phyloP scores from a whole-genome alignment of 2,888 invertebrate species.

The Pediacus dermestoides region DNA sequence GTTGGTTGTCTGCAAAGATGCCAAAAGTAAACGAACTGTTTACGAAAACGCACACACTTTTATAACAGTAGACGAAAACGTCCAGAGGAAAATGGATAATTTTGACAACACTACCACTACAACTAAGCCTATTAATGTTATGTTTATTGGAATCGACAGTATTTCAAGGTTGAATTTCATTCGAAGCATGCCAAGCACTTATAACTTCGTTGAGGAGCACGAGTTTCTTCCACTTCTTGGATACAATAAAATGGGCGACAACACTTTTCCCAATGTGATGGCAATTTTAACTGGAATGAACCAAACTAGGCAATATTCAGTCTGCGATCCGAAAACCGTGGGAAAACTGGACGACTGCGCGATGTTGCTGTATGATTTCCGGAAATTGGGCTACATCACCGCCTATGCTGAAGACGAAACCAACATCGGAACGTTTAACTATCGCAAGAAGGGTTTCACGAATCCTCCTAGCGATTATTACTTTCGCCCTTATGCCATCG shows the following conservation, averaged over 20 bases:
- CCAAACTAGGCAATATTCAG: constrained; percentile 47
- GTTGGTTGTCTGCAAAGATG: constrained; percentile 52
- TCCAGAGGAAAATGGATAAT: constrained; percentile 26
- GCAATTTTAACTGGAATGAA: constrained; percentile 68
- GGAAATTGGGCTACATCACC: constrained; percentile 68
- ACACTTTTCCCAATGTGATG: constrained; percentile 86
- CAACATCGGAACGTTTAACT: constrained; percentile 70
- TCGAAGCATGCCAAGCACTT: constrained; percentile 72
- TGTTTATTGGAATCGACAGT: constrained; percentile 81
- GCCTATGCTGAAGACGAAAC: constrained; percentile 76
- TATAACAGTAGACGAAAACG: constrained; percentile 32
- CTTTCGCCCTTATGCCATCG: constrained; percentile 66
- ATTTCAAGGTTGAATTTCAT: constrained; percentile 75
- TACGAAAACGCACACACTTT: constrained; percentile 58
- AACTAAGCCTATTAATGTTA: constrained; percentile 57
- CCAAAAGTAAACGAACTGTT: constrained; percentile 32
- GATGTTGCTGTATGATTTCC: constrained; percentile 75
- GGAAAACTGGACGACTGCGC: constrained; percentile 66
- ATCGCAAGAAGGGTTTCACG: constrained; percentile 65
- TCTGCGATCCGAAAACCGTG: constrained; percentile 52
- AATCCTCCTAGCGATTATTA: constrained; percentile 78
- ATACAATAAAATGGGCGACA: constrained; percentile 72
- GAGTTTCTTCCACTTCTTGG: constrained; percentile 39
- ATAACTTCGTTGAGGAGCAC: constrained; percentile 58
- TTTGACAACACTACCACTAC: constrained; percentile 23